Evolutionary conservation across 2,888 invertebrate genomes (phyloP), one percentile per base, ranked within the genome.

Genomic region (Prosopocoilus inquinatus): DNA sequence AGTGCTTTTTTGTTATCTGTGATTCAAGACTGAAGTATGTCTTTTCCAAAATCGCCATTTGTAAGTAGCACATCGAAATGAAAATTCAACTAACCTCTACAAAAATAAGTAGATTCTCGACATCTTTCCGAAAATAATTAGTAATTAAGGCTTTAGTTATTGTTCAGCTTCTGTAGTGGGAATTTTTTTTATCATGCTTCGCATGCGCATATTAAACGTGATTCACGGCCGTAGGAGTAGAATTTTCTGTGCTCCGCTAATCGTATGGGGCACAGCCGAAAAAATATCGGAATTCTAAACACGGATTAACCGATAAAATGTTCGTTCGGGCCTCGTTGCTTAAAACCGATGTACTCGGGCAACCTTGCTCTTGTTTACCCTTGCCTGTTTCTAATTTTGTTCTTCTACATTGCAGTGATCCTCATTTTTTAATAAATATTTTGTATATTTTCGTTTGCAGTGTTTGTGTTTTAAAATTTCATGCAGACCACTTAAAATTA

Each of bases 1-100:
- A 55, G 55, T 55, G 55, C 55, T 55, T 50, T 55, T 36, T 50
- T 48, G 44, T 45, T 41, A 36, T 48, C 39, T 46, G 55, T 55
- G 55, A 47, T 47, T 47, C 50, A 39, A 55, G 55, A 39, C 55
- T 41, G 50, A 55, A 55, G 47, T 55, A 66, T 66, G 66, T 60
- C 66, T 47, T 66, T 64, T 63, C 59, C 66, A 57, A 61, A 63
- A 61, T 59, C 64, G 36, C 53, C 61, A 58, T 64, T 64, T 63
- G 66, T 66, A 63, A 66, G 66, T 66, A 63, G 46, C 49, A 54
- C 35, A 32, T 47, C 45, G 49, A 55, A 55, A 55, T 55, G 50
- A 55, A 55, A 55, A 55, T 50, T 55, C 50, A 50, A 55, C 55
- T 55, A 55, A 55, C 55, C 12, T 15, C 13, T 41, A 47, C 43